Percentiles rank a stretch among this genome's conserved stretches.
Evolutionary conservation across 2,888 invertebrate genomes (phyloP).

Genomic region (Oxyscelio sp.): DNA sequence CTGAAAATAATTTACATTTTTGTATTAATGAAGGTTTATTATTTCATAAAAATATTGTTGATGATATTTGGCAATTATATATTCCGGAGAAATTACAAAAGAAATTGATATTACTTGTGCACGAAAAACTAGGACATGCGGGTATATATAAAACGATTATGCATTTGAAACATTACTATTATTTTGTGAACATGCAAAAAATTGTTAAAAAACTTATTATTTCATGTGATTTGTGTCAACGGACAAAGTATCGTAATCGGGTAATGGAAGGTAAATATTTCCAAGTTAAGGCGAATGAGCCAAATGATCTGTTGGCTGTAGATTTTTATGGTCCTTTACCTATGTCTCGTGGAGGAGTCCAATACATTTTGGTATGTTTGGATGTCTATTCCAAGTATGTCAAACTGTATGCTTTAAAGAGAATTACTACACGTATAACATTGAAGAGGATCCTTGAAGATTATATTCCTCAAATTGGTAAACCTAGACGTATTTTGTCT

Average conservation of each 20-base stretch:
- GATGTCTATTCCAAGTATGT: too few species aligned
- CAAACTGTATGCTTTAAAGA: too few species aligned
- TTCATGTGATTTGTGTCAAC: too few species aligned
- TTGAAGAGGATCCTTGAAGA: too few species aligned
- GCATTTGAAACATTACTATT: conserved; percentile 6
- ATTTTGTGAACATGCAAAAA: conserved; percentile 6
- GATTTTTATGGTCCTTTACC: too few species aligned
- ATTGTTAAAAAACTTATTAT: not conserved
- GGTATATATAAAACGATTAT: conserved; percentile 6
- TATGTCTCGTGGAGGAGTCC: too few species aligned
- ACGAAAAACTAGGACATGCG: too few species aligned
- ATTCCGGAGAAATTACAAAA: conserved; percentile 22
- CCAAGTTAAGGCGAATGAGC: conserved; percentile 29
- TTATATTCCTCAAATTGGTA: too few species aligned
- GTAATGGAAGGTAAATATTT: conserved; percentile 2
- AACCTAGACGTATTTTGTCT: too few species aligned
- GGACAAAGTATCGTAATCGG: not conserved
- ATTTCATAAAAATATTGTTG: not conserved
- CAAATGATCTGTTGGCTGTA: too few species aligned
- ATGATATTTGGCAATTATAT: conserved; percentile 14
- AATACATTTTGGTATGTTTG: conserved; percentile 54
- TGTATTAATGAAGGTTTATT: not conserved
- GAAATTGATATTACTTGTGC: conserved; percentile 10
- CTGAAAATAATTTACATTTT: too few species aligned
- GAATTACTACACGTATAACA: too few species aligned